Base-by-base conservation (phyloP, 2,888 invertebrate genomes). In the Metalampra italica region DNA sequence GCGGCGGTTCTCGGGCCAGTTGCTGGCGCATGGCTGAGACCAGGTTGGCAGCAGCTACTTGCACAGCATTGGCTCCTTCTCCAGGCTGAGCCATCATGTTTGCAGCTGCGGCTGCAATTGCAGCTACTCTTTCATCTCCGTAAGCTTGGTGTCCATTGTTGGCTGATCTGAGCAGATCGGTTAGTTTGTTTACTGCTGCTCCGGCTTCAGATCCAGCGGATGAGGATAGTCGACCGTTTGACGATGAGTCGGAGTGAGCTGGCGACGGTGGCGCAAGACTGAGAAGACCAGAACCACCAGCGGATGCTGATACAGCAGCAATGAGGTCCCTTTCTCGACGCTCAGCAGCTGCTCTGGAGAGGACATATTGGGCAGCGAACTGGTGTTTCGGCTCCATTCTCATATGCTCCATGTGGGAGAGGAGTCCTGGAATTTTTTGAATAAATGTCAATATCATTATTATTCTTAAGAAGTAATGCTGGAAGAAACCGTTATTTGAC, bases 331-430 rank as follows among this genome's bases (percentile, higher is more conserved):
- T 89, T 71, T 97, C 97, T 57, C 97, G 91, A 62, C 97, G 91
- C 73, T 97, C 97, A 12, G 97, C 97, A 7, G 97, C 97, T 8
- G 97, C 97, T 62, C 97, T 90, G 49, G 96, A 96, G 34, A 97
- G 90, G 40, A 97, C 97, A 84, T 97, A 97, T 75, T 97, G 97
- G 29, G 97, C 97, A 38, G 97, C 97, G 72, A 97, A 97, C 81
- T 97, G 97, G 90, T 97, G 97, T 81, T 97, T 97, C 0, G 97
- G 97, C 79, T 97, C 97, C 97, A 97, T 97, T 70, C 97, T 92
- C 97, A 97, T 97, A 78, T 97, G 97, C 71, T 97, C 97, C 97
- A 97, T 97, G 78, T 97, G 97, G 51, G 96, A 95, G 51, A 97
- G 91, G 30, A 97, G 92, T 71, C 97, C 97, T 97, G 89, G 29